phyloP scores from a whole-genome alignment of 2,797 vertebrate genomes.

The Hipposideros larvatus region DNA sequence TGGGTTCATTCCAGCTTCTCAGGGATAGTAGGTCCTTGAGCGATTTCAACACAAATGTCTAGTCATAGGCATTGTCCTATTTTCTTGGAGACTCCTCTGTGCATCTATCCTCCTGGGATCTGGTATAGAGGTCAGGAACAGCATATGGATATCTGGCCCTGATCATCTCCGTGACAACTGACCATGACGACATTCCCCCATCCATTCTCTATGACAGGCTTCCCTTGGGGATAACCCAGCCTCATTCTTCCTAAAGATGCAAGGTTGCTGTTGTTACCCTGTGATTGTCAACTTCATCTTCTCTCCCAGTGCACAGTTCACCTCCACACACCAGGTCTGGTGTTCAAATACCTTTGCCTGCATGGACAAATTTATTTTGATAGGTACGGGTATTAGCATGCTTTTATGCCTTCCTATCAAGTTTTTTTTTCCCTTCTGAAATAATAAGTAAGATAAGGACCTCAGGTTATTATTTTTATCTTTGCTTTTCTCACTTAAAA shows the following conservation, averaged over 20 bases:
- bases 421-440: neutral
- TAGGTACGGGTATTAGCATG: neutral
- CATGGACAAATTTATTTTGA: neutral
- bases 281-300: neutral
- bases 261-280: too few species aligned
- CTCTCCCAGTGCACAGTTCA: neutral
- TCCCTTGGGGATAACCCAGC: neutral
- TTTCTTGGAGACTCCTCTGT: neutral
- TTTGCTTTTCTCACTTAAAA: constrained; percentile 38
- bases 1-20: neutral
- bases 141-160: neutral
- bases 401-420: neutral
- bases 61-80: neutral
- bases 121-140: neutral
- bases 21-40: neutral
- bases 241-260: neutral
- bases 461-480: neutral
- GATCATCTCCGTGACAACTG: neutral
- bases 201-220: neutral
- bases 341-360: neutral
- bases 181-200: neutral
- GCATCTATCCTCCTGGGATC: neutral
- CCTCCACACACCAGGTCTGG: neutral
- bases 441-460: neutral
- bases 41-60: neutral